Evolutionary conservation across 2,888 invertebrate genomes (phyloP), one percentile per base, ranked within the genome.

Genomic region (Xylocampa areola): DNA sequence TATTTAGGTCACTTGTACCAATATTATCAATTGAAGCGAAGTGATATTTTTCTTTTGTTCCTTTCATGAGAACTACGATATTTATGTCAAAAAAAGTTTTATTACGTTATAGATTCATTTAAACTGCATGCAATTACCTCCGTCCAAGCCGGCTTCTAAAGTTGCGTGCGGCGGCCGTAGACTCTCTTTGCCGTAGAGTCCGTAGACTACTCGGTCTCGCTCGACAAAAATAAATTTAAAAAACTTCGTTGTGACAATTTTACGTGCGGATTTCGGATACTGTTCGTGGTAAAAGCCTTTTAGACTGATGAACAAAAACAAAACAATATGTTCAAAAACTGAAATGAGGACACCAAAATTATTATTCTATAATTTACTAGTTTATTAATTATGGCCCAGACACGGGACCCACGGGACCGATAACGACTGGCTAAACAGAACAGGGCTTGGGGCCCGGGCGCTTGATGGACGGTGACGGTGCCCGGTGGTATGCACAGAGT

Each of bases 261-360:
- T 23, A 4, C 17, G 64, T n/a, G 30, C 27, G 11, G 21, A 62
- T 29, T 23, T 17, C 13, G n/a, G 6, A 29, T 13, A 36, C 21
- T 33, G 35, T 21, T 32, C 8, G 43, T 44, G 10, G 4, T 40
- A 23, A 16, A 25, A 41, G 10, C 32, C 16, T 14, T 45, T 44
- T 25, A 58, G 23, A 41, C 21, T 19, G 11, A 25, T 7, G n/a
- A 45, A 49, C 21, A 8, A 33, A 52, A 59, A 53, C 23, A n/a
- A n/a, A n/a, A n/a, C 29, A 63, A 35, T 36, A 65, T 48, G 25
- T 16, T 33, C 25, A 33, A 47, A 55, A 59, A 73, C 14, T 51
- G 13, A 65, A 73, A 54, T 53, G 37, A 32, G 60, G 36, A 14
- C 69, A 68, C 43, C 19, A 29, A 37, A 68, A 59, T 33, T 51